Base-by-base conservation (phyloP, 2,113 vertebrate species). In the Notechis scutatus region DNA sequence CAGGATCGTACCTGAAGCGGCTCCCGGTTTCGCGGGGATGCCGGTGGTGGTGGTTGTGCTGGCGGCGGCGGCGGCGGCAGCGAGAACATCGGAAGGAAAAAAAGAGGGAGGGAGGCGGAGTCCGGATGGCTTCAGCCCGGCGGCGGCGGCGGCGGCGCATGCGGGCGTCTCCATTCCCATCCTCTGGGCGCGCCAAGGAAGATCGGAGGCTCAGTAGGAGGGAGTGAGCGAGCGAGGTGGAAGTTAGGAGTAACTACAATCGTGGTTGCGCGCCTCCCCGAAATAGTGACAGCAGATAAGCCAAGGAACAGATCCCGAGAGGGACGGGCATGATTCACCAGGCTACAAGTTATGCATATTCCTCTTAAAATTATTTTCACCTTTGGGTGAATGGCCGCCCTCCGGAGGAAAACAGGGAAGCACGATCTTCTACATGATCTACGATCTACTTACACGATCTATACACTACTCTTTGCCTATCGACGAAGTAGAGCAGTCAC, bases 1-100 rank as follows among this genome's bases (percentile, higher is more conserved):
- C 15, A 12, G 39, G 69, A 3, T n/a, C 69, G 92, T 93, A 93
- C 92, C 92, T 93, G 92, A 56, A 29, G 74, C 23, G 88, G 92
- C 88, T 90, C 88, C 92, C 92, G 55, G 45, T 10, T 55, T 50
- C 54, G 15, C 42, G 42, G 85, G 57, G 55, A 11, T n/a, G 69
- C 88, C 88, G 88, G 39, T 57, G 29, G 12, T 61, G 9, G 59
- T 42, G 9, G 52, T 52, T 6, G 91, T 29, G 1, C 26, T 55
- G 29, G 12, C 87, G 8, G 59, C 54, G 9, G 64, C 64, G 18
- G 85, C 45, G 1, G 39, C 81, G 1, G 85, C 39, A n/a, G 54
- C 55, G 14, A 29, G 11, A 87, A 34, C 8, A 12, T 29, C 90
- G 34, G 85, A 85, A 91, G 90, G 39, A 7, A 54, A 23, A n/a